Evolutionary conservation across 2,888 invertebrate genomes (phyloP).

Genomic region (Idaea aversata): DNA sequence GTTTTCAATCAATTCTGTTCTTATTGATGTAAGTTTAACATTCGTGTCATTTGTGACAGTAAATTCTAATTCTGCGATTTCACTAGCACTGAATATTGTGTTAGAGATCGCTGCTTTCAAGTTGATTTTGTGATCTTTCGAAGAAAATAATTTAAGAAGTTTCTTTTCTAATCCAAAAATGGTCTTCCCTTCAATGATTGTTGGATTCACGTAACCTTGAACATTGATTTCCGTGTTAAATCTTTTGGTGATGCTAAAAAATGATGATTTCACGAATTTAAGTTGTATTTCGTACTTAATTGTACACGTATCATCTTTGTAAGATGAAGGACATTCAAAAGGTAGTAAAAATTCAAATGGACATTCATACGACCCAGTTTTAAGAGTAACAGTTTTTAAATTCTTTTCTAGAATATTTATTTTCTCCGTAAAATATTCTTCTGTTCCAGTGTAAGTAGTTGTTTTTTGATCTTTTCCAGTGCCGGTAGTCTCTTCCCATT

Average conservation of each 20-base stretch:
- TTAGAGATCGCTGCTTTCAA: slow-evolving; percentile 18
- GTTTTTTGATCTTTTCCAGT: not conserved
- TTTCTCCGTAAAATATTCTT: slow-evolving; percentile 12
- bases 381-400: not conserved
- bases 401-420: slow-evolving; percentile 11
- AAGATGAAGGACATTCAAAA: slow-evolving; percentile 21
- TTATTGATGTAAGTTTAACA: slow-evolving; percentile 24
- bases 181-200: slow-evolving; percentile 14
- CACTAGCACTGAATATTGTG: not conserved
- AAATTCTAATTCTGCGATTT: not conserved
- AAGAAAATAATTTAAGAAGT: slow-evolving; percentile 18
- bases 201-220: slow-evolving; percentile 15
- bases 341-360: slow-evolving; percentile 26
- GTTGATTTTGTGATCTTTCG: slow-evolving; percentile 18
- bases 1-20: slow-evolving; percentile 22
- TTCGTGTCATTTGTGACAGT: slow-evolving; percentile 22
- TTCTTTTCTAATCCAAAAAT: slow-evolving; percentile 23
- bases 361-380: slow-evolving; percentile 18
- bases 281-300: slow-evolving; percentile 19
- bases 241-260: slow-evolving; percentile 20
- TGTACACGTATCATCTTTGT: slow-evolving; percentile 14
- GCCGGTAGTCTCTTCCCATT: slow-evolving; percentile 11
- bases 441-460: slow-evolving; percentile 13
- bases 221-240: slow-evolving; percentile 23
- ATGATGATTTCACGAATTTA: slow-evolving; percentile 19